A percentile compares a stretch with the other conserved stretches of the same genome.
These are phyloP conservation scores for Drosophila kokeensis DNA, from an alignment of 2,888 invertebrate species.

Conservation along the genomic window DNA sequence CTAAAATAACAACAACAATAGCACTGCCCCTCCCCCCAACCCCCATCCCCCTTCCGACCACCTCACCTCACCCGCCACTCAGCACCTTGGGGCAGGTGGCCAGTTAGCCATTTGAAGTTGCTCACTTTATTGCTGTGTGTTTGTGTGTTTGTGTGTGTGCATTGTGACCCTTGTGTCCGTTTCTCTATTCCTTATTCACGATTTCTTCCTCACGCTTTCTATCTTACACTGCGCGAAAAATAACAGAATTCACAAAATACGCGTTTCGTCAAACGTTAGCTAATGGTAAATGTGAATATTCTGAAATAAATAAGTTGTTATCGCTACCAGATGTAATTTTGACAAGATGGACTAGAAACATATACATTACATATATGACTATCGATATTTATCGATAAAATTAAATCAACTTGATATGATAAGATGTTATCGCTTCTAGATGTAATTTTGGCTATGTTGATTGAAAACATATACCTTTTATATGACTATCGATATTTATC, in stretches of 20 bases:
- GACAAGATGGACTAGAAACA: not conserved
- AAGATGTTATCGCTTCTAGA: not conserved
- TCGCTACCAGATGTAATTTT: not conserved
- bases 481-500: not conserved
- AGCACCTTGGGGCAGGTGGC: slow-evolving; percentile 15
- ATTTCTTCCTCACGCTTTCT: not conserved
- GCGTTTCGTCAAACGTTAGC: not conserved
- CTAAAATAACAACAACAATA: slow-evolving; percentile 20
- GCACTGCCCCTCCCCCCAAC: not conserved
- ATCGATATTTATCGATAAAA: not conserved
- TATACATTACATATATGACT: not conserved
- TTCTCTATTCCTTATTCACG: not conserved
- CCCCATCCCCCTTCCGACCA: no score
- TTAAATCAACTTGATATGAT: not conserved
- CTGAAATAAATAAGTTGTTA: not conserved
- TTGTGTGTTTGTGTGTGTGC: not conserved
- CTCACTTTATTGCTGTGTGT: slow-evolving; percentile 45
- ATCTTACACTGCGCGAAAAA: not conserved
- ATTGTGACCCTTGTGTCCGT: slow-evolving; percentile 22
- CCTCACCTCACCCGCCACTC: no score
- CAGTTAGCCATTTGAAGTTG: slow-evolving; percentile 55
- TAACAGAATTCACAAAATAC: not conserved
- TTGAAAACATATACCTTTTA: not conserved
- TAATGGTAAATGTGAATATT: not conserved
- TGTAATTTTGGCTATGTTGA: not conserved